Evolutionary conservation across 2,797 vertebrate genomes (phyloP).

Genomic region (Clarias laeviceps): DNA sequence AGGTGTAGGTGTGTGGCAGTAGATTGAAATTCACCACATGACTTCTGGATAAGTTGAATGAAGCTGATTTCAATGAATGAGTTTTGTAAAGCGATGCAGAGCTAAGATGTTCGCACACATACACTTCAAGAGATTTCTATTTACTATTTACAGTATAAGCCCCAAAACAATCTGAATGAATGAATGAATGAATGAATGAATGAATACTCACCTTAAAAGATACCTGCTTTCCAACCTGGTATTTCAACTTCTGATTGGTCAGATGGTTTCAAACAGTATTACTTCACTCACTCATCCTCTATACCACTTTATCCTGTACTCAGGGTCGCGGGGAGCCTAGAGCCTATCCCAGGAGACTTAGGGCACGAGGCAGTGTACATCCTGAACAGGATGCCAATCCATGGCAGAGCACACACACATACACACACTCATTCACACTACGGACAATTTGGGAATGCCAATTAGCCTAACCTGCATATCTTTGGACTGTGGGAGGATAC

Average conservation of each 20-base stretch:
- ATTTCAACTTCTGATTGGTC: background rate
- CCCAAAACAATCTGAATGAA: background rate
- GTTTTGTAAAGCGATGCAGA: background rate
- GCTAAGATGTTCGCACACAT: background rate
- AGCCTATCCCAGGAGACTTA: too few relatives aligned
- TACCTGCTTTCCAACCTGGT: background rate
- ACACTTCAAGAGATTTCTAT: background rate
- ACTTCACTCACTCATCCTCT: too few relatives aligned
- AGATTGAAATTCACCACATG: background rate
- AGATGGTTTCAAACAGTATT: background rate
- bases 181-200: background rate
- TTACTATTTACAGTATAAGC: background rate
- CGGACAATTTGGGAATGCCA: too few relatives aligned
- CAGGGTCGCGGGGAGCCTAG: too few relatives aligned
- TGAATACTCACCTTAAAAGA: background rate
- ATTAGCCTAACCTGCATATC: too few relatives aligned
- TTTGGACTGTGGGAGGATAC: too few relatives aligned
- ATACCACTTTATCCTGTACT: too few relatives aligned
- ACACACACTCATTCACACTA: too few relatives aligned
- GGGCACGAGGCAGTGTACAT: too few relatives aligned
- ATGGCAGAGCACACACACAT: too few relatives aligned
- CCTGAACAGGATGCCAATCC: too few relatives aligned
- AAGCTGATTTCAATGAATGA: background rate
- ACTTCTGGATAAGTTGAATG: background rate
- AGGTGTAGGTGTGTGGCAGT: too few relatives aligned